Percentiles rank a stretch among this genome's conserved stretches.
These are phyloP conservation scores for Acanthopagrus latus DNA, from an alignment of 2,797 vertebrate species.

Conservation along the genomic window DNA sequence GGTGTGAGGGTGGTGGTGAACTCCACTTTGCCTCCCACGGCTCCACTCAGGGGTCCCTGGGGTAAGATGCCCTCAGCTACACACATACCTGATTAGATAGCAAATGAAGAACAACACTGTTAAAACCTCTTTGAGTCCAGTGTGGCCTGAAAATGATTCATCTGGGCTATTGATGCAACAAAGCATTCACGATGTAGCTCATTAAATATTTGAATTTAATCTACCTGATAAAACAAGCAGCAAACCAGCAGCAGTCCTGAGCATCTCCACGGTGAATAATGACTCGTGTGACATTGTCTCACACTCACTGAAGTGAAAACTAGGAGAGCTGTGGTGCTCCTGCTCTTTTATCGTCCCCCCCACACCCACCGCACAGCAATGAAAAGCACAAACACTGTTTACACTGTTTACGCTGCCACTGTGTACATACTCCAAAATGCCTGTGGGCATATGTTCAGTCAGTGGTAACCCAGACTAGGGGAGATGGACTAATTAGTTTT, in stretches of 20 bases:
- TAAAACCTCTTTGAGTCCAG: neutral
- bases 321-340: neutral
- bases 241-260: conserved; percentile 21
- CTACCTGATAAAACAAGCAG: conserved; percentile 67
- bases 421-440: conserved; percentile 54
- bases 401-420: conserved; percentile 53
- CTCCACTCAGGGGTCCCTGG: conserved; percentile 64
- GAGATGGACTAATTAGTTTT: neutral
- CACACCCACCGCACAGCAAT: conserved; percentile 7
- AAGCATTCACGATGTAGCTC: neutral
- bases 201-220: neutral
- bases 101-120: neutral
- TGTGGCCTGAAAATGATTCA: neutral
- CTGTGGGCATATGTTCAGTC: conserved; percentile 7
- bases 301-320: conserved; percentile 8
- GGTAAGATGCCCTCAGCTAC: conserved; percentile 62
- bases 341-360: conserved; percentile 65
- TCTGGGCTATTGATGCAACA: neutral
- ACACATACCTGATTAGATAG: conserved; percentile 34
- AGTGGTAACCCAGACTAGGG: conserved; percentile 4
- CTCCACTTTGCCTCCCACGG: conserved; percentile 58
- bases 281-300: neutral
- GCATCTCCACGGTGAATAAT: conserved; percentile 34
- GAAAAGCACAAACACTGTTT: conserved; percentile 55
- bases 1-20: conserved; percentile 66